Base-by-base conservation (phyloP, 2,113 vertebrate genomes). In the Coreoperca whiteheadi region DNA sequence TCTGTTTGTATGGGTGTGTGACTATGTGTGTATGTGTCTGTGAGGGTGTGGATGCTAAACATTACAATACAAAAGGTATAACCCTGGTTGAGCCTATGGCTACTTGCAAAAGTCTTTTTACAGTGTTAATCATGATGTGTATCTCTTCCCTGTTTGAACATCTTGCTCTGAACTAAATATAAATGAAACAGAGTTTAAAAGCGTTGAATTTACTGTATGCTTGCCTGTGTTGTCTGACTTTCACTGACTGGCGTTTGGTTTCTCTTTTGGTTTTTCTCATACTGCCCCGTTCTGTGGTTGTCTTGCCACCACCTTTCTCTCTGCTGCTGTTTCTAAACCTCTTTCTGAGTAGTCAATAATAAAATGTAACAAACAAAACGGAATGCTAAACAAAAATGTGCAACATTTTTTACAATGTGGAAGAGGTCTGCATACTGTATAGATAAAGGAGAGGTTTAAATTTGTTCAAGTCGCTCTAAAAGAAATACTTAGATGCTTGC, bases 111-210 rank as follows among this genome's bases (percentile, higher is more conserved):
- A 48, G 57, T 12, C 21, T 65, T 76, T 86, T 73, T 39, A 43
- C 5, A 77, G n/a, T 59, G 48, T 53, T 32, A n/a, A 48, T 30
- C 20, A n/a, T 69, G 2, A 39, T 70, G 72, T 87, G 41, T 57
- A 61, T 37, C 2, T 69, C 30, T 54, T 79, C 4, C n/a, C 39
- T 3, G 15, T 43, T 37, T 51, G 15, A 53, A 78, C 15, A 51
- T 39, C 50, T 69, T 74, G 18, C 21, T 25, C 39, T 73, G 30
- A 71, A 39, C 8, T n/a, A 15, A 81, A 86, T 48, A 63, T 81
- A 90, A 89, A 79, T 56, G 8, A 67, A 79, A 6, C 14, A 25
- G 16, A 74, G 6, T 41, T 60, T 50, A 15, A 71, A 74, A 3
- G 4, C 4, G 12, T 20, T 71, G 10, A 54, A n/a, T 37, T 65